These are phyloP conservation scores for Yponomeuta sedellus DNA, from an alignment of 2,888 invertebrate genomes.

Conservation along the genomic window DNA sequence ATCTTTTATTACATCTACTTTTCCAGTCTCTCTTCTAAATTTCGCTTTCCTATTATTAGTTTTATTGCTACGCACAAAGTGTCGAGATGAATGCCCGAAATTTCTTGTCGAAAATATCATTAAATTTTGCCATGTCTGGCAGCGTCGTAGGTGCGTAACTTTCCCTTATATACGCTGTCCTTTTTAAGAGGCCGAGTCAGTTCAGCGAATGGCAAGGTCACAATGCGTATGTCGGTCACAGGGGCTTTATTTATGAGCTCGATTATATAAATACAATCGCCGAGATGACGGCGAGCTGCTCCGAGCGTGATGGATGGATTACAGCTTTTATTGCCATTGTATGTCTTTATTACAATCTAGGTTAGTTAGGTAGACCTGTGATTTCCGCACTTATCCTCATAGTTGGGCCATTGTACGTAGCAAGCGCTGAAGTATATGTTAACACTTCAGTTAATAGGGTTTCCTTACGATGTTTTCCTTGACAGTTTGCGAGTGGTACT, in stretches of 20 bases:
- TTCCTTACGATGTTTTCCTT: no score
- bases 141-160: background rate
- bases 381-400: no score
- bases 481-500: no score
- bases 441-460: no score
- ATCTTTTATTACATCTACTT: no score
- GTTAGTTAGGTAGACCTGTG: no score
- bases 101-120: background rate
- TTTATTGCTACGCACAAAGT: background rate
- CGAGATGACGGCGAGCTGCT: background rate
- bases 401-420: no score
- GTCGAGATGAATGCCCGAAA: background rate
- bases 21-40: no score
- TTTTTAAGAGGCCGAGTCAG: background rate
- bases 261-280: background rate
- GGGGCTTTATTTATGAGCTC: background rate
- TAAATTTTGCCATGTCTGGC: background rate
- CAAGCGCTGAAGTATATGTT: no score
- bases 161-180: slow-evolving; percentile 8
- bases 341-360: background rate
- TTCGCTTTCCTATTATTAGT: background rate
- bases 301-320: background rate
- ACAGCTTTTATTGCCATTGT: background rate
- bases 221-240: background rate
- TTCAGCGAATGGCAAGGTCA: slow-evolving; percentile 6